Conservation (phyloP, 2,888 invertebrate genomes). For the Drosophila subquinaria region DNA sequence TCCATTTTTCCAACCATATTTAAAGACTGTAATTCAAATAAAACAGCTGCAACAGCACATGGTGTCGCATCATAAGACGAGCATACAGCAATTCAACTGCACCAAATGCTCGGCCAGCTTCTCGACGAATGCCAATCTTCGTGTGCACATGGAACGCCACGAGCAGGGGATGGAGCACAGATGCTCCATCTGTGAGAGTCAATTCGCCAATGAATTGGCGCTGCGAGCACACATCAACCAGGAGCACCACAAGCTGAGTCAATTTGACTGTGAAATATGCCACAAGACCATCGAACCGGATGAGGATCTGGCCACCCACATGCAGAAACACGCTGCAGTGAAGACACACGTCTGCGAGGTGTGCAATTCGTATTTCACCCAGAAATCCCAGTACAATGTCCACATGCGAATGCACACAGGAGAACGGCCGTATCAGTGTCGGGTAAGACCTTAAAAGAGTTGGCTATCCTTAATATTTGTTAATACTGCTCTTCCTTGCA, state of each 20-base stretch:
- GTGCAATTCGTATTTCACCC: slow-evolving; percentile 92
- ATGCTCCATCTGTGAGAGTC: slow-evolving; percentile 92
- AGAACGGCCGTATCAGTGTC: slow-evolving; percentile 92
- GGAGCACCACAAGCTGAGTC: slow-evolving; percentile 90
- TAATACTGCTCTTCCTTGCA: slow-evolving; percentile 31
- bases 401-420: slow-evolving; percentile 94
- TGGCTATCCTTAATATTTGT: neutral
- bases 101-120: slow-evolving; percentile 90
- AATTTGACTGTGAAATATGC: slow-evolving; percentile 92
- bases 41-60: slow-evolving; percentile 88
- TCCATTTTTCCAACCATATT: neutral
- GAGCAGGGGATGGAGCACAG: slow-evolving; percentile 91
- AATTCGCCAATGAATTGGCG: slow-evolving; percentile 91
- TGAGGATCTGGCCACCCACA: slow-evolving; percentile 91
- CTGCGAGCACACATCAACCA: slow-evolving; percentile 91
- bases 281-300: slow-evolving; percentile 93
- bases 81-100: slow-evolving; percentile 90
- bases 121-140: slow-evolving; percentile 88
- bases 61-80: slow-evolving; percentile 88
- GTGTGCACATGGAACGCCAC: slow-evolving; percentile 89
- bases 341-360: slow-evolving; percentile 92
- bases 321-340: slow-evolving; percentile 91
- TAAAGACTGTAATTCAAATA: neutral
- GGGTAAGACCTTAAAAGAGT: slow-evolving; percentile 86
- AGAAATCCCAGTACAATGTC: slow-evolving; percentile 93